Evolutionary conservation across 2,113 vertebrate genomes (phyloP), one percentile per base, ranked within the genome.

Genomic region (Zosterops pallidus): DNA sequence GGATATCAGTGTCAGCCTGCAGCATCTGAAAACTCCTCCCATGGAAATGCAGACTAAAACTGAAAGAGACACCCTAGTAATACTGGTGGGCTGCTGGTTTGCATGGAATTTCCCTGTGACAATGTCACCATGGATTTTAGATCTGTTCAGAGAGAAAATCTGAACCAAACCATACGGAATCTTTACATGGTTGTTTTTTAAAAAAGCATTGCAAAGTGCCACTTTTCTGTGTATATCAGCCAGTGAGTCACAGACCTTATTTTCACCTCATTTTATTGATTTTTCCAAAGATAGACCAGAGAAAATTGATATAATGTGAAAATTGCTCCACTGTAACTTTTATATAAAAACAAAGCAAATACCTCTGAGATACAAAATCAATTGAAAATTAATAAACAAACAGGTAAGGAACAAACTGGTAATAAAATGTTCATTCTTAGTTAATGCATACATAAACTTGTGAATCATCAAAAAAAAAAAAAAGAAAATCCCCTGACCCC

Each of bases 241-340:
- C 57, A 46, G 35, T 83, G 82, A 94, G n/a, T 63, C 60, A 91
- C 19, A 86, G 62, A 24, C 37, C 63, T 85, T 89, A 83, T 79
- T 92, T 91, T 52, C 62, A 60, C 31, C 21, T 68, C 0, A 1
- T 81, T 90, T 71, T 90, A 93, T 56, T 83, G 77, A 67, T 76
- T 95, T 90, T 86, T 80, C 71, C 70, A 74, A 94, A 95, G 44
- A 70, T 69, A 91, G 76, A 62, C n/a, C 44, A 49, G 42, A 90
- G 9, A 13, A 85, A 93, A n/a, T 69, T 86, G 53, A 62, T 80
- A 68, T 25, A 75, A 85, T 35, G 47, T 53, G 67, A 85, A 92
- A 88, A 93, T 84, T 80, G 47, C 29, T 95, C 26, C 17, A 60
- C 24, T 50, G 39, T 69, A 50, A 62, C 52, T 91, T 69, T 42